A percentile compares a stretch with the other conserved stretches of the same genome.
phyloP scores from a whole-genome alignment of 2,888 invertebrate genomes.

The Tetranychus piercei region DNA sequence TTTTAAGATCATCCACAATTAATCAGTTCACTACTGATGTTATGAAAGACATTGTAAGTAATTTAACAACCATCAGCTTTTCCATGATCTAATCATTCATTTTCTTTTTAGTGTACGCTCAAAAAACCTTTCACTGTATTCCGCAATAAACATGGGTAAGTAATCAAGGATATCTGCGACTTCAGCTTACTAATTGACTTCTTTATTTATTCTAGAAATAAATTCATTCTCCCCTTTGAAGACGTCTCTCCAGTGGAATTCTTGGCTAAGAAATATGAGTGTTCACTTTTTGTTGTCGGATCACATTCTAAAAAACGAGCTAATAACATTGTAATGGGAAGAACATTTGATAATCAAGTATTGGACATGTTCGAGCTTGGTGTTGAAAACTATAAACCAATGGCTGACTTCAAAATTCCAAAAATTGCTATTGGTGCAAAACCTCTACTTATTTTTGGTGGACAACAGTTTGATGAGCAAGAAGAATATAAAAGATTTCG shows the following conservation, averaged over 20 bases:
- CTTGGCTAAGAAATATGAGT: constrained; percentile 52
- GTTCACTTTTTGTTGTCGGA: constrained; percentile 71
- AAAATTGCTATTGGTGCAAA: constrained; percentile 65
- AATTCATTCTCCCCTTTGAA: constrained; percentile 82
- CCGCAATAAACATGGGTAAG: constrained; percentile 13
- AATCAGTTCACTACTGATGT: constrained; percentile 44
- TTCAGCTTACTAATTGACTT: neutral
- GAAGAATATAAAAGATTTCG: constrained; percentile 58
- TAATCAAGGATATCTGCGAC: neutral
- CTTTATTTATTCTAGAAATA: constrained; percentile 38
- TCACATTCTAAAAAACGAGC: constrained; percentile 88
- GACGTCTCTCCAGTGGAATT: constrained; percentile 52
- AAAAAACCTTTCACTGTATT: constrained; percentile 19
- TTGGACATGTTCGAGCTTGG: constrained; percentile 93
- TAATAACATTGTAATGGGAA: constrained; percentile 64
- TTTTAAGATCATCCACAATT: constrained; percentile 60
- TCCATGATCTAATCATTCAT: constrained; percentile 34
- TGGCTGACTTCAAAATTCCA: constrained; percentile 51
- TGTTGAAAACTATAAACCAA: constrained; percentile 57
- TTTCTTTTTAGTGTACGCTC: constrained; percentile 12
- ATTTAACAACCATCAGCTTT: constrained; percentile 62
- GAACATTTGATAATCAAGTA: constrained; percentile 70
- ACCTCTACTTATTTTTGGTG: constrained; percentile 76
- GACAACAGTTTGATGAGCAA: constrained; percentile 68
- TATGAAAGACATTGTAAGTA: constrained; percentile 58